A percentile compares a stretch with the other conserved stretches of the same genome.
Conservation (phyloP, 2,888 invertebrate genomes). For the Poecilobothrus nobilitatus region DNA sequence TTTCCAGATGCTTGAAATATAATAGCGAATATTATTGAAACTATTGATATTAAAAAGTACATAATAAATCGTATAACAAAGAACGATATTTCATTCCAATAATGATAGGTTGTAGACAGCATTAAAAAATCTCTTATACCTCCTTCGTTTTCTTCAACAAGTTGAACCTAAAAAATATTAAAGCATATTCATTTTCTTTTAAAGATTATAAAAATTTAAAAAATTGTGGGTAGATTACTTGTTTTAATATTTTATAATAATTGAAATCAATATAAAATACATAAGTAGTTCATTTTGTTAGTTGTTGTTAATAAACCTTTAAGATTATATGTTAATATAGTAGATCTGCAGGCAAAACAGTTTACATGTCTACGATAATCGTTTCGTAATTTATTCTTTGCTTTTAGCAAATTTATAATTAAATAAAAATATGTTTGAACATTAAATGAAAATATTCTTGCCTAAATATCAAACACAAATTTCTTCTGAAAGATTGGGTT, state of each 20-base stretch:
- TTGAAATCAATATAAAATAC: background rate
- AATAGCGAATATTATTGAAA: conserved; percentile 18
- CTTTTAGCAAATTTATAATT: too few species aligned
- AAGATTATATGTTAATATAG: too few species aligned
- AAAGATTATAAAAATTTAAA: conserved; percentile 7
- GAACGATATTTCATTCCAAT: conserved; percentile 39
- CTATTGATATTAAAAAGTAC: conserved; percentile 28
- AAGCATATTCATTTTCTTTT: background rate
- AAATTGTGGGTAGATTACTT: background rate
- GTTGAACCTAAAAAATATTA: conserved; percentile 29
- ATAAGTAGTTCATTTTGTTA: background rate
- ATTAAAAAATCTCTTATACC: conserved; percentile 12
- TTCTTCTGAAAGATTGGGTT: too few species aligned
- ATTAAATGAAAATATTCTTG: too few species aligned
- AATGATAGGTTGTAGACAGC: conserved; percentile 39
- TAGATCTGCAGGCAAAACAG: too few species aligned
- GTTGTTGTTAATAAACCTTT: too few species aligned
- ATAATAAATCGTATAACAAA: conserved; percentile 34
- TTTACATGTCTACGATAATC: too few species aligned
- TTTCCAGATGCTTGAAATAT: conserved; percentile 2
- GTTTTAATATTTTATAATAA: background rate
- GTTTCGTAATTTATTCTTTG: too few species aligned
- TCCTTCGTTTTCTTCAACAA: conserved; percentile 23
- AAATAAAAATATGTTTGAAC: too few species aligned
- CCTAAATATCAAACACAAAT: too few species aligned